Conservation (phyloP, 2,888 invertebrate genomes). For the Neocrepidodera transversa region DNA sequence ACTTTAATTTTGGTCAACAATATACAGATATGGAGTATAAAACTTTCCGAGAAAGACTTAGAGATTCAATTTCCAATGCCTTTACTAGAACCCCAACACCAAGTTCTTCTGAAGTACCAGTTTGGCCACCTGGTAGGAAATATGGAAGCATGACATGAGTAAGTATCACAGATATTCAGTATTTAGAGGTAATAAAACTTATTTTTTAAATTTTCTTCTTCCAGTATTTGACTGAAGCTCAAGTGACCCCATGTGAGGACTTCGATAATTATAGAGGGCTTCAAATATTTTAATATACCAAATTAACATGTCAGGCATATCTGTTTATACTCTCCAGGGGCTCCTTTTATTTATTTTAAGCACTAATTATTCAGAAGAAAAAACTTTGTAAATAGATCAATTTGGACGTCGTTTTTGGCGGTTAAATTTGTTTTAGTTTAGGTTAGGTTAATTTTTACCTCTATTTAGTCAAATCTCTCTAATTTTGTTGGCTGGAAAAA, state of each 20-base stretch:
- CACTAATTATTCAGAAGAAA: no score
- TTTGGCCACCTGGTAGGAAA: constrained; percentile 60
- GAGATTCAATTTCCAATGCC: constrained; percentile 76
- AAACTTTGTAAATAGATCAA: no score
- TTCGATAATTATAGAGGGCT: no score
- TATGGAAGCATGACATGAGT: constrained; percentile 65
- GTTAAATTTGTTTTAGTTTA: no score
- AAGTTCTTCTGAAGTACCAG: constrained; percentile 52
- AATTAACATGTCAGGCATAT: no score
- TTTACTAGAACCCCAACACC: constrained; percentile 59
- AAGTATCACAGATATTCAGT: neutral
- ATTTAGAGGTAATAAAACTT: neutral
- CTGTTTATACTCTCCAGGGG: no score
- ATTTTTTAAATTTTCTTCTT: neutral
- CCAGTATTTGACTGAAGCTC: constrained; percentile 2
- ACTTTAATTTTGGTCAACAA: constrained; percentile 87
- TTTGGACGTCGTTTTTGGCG: no score
- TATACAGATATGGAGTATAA: constrained; percentile 85
- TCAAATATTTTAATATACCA: no score
- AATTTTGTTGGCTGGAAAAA: no score
- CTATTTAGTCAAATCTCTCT: no score
- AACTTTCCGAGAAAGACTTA: constrained; percentile 81
- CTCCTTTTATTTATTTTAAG: no score
- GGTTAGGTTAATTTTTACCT: no score
- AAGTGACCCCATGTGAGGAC: neutral